Percentiles rank a stretch among this genome's conserved stretches.
phyloP scores from a whole-genome alignment of 2,888 invertebrate species.

The Antheraea yamamai region DNA sequence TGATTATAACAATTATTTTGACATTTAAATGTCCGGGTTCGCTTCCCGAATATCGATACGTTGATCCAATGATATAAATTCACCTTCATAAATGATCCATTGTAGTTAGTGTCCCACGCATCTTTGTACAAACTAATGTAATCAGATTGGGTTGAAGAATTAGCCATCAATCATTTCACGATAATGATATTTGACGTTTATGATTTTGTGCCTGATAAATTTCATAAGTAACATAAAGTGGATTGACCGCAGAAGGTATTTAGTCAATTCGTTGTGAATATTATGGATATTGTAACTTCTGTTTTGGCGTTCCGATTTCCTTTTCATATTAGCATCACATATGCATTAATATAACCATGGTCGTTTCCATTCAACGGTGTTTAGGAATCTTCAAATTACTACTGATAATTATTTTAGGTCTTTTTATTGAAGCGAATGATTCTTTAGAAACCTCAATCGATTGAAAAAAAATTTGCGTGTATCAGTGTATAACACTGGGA shows the following conservation, averaged over 20 bases:
- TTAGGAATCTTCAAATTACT: too few relatives aligned
- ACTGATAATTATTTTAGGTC: too few relatives aligned
- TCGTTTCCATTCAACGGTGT: too few relatives aligned
- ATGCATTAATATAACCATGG: too few relatives aligned
- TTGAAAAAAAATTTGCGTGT: too few relatives aligned
- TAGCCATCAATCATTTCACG: constrained; percentile 77
- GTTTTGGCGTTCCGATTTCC: background rate
- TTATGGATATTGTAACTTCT: background rate
- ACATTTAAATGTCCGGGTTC: constrained; percentile 43
- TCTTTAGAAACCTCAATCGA: too few relatives aligned
- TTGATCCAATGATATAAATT: constrained; percentile 42
- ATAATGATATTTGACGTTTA: constrained; percentile 77
- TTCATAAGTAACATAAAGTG: constrained; percentile 46
- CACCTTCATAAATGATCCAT: constrained; percentile 63
- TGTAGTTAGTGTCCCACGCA: constrained; percentile 75
- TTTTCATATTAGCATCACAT: too few relatives aligned
- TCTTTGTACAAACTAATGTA: constrained; percentile 62
- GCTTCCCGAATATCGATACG: constrained; percentile 34
- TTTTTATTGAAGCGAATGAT: too few relatives aligned
- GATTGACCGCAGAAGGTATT: constrained; percentile 11
- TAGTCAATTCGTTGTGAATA: constrained; percentile 10
- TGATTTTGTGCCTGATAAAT: constrained; percentile 65
- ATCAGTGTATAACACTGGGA: too few relatives aligned
- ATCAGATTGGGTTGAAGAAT: constrained; percentile 68
- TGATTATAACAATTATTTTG: constrained; percentile 25